A percentile compares a stretch with the other conserved stretches of the same genome.
Evolutionary conservation across 2,113 vertebrate species (phyloP).

Genomic region (Prionailurus viverrinus): DNA sequence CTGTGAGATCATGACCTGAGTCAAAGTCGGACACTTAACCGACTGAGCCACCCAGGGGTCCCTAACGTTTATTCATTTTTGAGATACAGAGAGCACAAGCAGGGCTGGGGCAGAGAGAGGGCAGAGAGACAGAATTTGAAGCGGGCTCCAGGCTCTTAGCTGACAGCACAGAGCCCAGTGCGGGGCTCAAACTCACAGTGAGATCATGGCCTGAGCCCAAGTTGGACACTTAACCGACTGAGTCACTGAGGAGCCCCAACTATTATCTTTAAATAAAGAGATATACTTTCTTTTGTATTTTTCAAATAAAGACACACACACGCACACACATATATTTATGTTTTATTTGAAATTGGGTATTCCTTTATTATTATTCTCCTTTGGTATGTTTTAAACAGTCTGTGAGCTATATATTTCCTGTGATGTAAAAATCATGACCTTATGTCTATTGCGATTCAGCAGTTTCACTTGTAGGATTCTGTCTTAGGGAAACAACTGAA

Average conservation of each 20-base stretch:
- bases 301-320: not conserved
- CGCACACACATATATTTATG: not conserved
- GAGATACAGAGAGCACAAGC: too few species aligned
- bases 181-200: too few species aligned
- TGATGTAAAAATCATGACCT: not conserved
- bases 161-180: too few species aligned
- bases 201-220: too few species aligned
- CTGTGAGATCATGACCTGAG: too few species aligned
- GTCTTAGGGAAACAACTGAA: not conserved
- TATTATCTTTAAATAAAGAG: not conserved
- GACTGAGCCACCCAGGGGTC: too few species aligned
- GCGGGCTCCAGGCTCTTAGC: too few species aligned
- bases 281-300: not conserved
- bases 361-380: not conserved
- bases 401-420: not conserved
- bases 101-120: too few species aligned
- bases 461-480: conserved; percentile 12
- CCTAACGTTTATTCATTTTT: too few species aligned
- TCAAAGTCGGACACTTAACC: too few species aligned
- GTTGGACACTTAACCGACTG: too few species aligned
- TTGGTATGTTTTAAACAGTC: not conserved
- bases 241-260: not conserved
- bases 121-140: too few species aligned
- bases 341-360: conserved; percentile 1
- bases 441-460: not conserved